Evolutionary conservation across 1,140 invertebrate genomes (phyloP).

Genomic region (Melanaphis sacchari): DNA sequence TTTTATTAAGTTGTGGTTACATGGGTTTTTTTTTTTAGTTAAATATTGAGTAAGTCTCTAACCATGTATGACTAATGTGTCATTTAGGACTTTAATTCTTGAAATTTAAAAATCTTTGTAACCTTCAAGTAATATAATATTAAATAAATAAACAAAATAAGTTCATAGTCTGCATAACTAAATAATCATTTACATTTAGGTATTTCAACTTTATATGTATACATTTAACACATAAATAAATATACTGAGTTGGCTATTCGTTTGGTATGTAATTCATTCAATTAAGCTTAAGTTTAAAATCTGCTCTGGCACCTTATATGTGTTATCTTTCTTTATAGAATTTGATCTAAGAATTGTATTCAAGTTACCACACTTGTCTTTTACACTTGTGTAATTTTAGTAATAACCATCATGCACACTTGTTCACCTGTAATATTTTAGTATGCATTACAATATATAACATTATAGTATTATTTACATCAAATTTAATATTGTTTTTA

Average conservation of each 20-base stretch:
- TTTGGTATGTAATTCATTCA: conserved; percentile 2
- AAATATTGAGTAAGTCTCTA: neutral
- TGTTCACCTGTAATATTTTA: neutral
- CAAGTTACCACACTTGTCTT: neutral
- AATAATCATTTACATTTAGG: neutral
- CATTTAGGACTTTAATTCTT: neutral
- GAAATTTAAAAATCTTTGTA: neutral
- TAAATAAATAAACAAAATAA: neutral
- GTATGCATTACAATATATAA: neutral
- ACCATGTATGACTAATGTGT: neutral
- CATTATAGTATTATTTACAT: neutral
- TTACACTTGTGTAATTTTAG: conserved; percentile 21
- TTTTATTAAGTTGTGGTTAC: neutral
- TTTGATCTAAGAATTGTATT: neutral
- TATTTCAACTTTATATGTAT: neutral
- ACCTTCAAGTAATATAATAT: too few relatives aligned
- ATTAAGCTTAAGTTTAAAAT: neutral
- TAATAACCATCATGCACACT: neutral
- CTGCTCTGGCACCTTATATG: neutral
- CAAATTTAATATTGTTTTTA: neutral
- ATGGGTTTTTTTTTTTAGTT: neutral
- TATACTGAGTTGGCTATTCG: neutral
- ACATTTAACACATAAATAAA: neutral
- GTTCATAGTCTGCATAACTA: neutral
- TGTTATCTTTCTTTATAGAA: neutral